Conservation (phyloP, 2,797 vertebrate genomes). For the Scolopax rusticola region DNA sequence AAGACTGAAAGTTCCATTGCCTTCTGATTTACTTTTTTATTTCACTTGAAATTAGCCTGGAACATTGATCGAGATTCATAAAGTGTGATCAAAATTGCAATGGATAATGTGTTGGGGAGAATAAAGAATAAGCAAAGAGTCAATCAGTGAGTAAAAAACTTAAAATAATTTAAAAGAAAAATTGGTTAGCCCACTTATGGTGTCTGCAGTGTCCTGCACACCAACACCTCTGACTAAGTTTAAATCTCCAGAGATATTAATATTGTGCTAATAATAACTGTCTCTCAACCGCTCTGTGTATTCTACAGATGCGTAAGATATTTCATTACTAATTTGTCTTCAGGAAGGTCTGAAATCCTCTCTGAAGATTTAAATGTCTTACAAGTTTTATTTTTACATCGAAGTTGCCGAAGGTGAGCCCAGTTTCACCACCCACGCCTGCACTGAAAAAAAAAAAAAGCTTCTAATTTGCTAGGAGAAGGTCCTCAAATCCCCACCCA, state of each 20-base stretch:
- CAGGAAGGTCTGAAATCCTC: conserved; percentile 44
- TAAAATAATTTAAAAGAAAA: not conserved
- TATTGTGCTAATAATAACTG: conserved; percentile 35
- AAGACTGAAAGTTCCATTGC: not conserved
- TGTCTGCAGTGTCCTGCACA: not conserved
- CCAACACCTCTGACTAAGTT: not conserved
- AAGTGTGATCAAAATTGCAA: not conserved
- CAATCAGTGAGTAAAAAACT: not conserved
- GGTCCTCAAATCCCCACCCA: conserved; percentile 68
- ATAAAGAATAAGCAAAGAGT: not conserved
- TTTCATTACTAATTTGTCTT: conserved; percentile 31
- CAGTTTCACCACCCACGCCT: conserved; percentile 55
- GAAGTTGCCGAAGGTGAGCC: conserved; percentile 71
- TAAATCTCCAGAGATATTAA: conserved; percentile 20
- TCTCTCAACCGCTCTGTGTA: not conserved
- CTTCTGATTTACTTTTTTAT: not conserved
- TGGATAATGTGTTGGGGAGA: no score
- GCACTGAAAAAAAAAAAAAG: not conserved
- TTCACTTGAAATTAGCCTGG: not conserved
- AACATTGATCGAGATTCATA: not conserved
- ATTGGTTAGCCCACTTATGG: not conserved
- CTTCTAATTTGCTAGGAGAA: conserved; percentile 63
- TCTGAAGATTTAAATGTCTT: conserved; percentile 60
- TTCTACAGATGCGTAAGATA: not conserved
- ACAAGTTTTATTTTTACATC: conserved; percentile 73